Percentiles rank a stretch among this genome's conserved stretches.
These are phyloP conservation scores for Drosophila paulistorum DNA, from an alignment of 1,140 invertebrate genomes.

Conservation along the genomic window DNA sequence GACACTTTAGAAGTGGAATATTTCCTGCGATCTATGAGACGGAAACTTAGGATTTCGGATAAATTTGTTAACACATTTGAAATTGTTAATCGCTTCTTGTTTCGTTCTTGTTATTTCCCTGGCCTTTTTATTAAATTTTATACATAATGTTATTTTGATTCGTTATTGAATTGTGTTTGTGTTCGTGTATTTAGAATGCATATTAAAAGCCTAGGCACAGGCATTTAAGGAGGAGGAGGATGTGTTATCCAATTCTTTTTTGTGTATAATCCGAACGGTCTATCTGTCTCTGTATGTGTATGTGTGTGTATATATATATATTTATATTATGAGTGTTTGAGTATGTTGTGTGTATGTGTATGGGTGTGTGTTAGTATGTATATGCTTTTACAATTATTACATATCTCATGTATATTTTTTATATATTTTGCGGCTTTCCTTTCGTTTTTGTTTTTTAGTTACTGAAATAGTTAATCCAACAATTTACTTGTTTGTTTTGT, in stretches of 20 bases:
- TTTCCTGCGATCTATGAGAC: conserved; percentile 36
- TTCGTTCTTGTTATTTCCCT: conserved; percentile 32
- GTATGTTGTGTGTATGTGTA: conserved; percentile 36
- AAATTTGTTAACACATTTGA: conserved; percentile 61
- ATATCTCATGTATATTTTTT: conserved; percentile 65
- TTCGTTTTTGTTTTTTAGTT: conserved; percentile 57
- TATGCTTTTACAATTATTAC: conserved; percentile 68
- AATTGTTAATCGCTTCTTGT: conserved; percentile 33
- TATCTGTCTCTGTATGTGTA: conserved; percentile 33
- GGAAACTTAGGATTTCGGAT: conserved; percentile 29
- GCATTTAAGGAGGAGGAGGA: neutral
- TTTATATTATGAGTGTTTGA: neutral
- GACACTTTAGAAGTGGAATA: conserved; percentile 63
- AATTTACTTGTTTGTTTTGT: conserved; percentile 54
- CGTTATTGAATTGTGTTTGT: conserved; percentile 56
- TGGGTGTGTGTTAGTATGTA: conserved; percentile 29
- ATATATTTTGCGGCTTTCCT: conserved; percentile 30
- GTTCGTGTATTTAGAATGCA: conserved; percentile 55
- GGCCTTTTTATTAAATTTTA: conserved; percentile 57
- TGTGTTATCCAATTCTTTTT: conserved; percentile 31
- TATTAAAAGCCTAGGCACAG: conserved; percentile 72
- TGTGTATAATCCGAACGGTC: conserved; percentile 77
- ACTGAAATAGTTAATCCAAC: conserved; percentile 70
- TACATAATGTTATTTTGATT: conserved; percentile 73
- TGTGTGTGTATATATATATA: conserved; percentile 8